A percentile compares a stretch with the other conserved stretches of the same genome.
Conservation (phyloP, 23 tunicate genomes). For the Oikopleura albicans region DNA sequence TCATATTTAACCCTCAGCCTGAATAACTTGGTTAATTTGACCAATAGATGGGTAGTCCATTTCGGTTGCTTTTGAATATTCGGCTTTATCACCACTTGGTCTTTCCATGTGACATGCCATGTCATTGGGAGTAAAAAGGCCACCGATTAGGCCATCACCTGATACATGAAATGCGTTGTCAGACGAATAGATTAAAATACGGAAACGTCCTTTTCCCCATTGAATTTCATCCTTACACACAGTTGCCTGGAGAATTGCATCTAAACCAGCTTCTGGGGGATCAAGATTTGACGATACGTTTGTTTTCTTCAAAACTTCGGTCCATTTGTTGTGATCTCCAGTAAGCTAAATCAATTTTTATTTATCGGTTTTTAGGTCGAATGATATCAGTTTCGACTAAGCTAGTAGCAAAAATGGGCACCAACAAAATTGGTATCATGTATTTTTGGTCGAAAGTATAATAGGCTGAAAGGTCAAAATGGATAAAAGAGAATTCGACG, state of each 20-base stretch:
- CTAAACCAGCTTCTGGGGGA: slow-evolving; percentile 80
- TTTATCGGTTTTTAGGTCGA: no score
- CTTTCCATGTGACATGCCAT: slow-evolving; percentile 26
- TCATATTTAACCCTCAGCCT: no score
- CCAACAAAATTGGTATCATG: no score
- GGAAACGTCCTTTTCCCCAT: background rate
- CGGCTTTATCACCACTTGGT: background rate
- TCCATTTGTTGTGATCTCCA: background rate
- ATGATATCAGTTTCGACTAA: no score
- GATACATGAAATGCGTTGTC: slow-evolving; percentile 86
- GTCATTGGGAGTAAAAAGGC: slow-evolving; percentile 82
- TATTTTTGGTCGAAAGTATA: no score
- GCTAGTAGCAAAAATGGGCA: no score
- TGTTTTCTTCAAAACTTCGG: background rate
- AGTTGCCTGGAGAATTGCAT: slow-evolving; percentile 80
- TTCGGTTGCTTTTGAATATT: background rate
- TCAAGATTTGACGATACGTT: slow-evolving; percentile 41
- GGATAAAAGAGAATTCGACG: no score
- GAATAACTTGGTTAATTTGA: slow-evolving; percentile 50
- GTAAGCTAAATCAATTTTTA: background rate
- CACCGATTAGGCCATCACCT: slow-evolving; percentile 90
- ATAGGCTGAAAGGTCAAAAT: no score
- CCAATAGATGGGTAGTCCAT: slow-evolving; percentile 97
- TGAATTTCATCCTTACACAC: background rate
- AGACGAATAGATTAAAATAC: slow-evolving; percentile 42